These are phyloP conservation scores for Sciurus niger DNA, from an alignment of 2,113 vertebrate species.

Conservation along the genomic window DNA sequence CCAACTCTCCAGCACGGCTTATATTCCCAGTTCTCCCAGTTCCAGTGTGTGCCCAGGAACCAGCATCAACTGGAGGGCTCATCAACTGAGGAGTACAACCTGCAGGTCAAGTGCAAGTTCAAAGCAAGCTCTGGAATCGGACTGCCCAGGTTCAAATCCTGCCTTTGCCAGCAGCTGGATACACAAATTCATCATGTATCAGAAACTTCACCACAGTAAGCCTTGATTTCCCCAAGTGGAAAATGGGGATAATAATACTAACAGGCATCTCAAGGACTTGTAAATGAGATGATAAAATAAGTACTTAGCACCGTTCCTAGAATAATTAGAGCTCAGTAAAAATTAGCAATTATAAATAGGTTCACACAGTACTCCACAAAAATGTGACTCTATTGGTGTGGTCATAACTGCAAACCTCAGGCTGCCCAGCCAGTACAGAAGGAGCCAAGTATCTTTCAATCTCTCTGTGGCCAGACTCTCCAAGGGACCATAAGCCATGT, in stretches of 20 bases:
- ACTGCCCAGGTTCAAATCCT: not conserved
- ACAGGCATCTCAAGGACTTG: not conserved
- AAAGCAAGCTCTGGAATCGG: not conserved
- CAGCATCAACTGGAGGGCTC: not conserved
- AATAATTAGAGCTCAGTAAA: not conserved
- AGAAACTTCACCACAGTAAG: not conserved
- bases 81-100: accelerated
- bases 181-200: not conserved
- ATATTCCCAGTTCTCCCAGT: accelerated
- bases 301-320: not conserved
- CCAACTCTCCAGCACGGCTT: not conserved
- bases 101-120: not conserved
- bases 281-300: not conserved
- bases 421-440: not conserved
- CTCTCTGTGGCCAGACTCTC: not conserved
- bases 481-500: accelerated
- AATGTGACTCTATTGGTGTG: not conserved
- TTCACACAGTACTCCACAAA: not conserved
- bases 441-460: not conserved
- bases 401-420: not conserved
- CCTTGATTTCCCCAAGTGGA: not conserved
- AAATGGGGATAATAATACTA: not conserved
- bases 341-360: not conserved
- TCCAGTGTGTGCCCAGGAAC: not conserved
- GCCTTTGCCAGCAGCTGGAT: too few relatives aligned